Base-by-base conservation (phyloP, 2,888 invertebrate genomes). In the Rapana venosa region DNA sequence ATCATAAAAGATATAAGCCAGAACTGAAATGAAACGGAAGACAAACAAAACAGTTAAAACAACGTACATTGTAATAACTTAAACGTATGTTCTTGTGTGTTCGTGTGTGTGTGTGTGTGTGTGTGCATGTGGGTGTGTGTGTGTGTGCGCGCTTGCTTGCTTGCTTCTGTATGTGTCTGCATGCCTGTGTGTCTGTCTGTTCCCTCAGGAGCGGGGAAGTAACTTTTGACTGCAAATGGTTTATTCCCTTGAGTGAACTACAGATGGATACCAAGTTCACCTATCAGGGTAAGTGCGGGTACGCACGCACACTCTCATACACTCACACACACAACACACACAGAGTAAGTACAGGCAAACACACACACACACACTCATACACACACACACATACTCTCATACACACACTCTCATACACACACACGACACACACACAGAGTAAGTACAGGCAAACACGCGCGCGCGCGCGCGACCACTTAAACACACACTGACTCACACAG, bases 151-250 rank as follows among this genome's bases (percentile, higher is more conserved):
- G 26, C 13, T 2, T 66, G 26, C 13, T 4, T 66, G 66, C 13
- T 1, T 66, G 66, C 13, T 17, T 66, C 17, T 66, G 26, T 66
- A 13, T 66, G 26, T 66, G 66, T 61, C 13, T 66, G 66, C 26
- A 66, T 66, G 66, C 13, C 20, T 66, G 26, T 66, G 6, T 66
- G 26, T 66, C 17, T 66, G 66, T 66, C 8, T 47, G 26, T 66
- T 66, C 84, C 91, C 92, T 77, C 91, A 94, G 94, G 89, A 91
- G 92, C 85, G 90, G 91, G 56, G 94, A 93, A 90, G 92, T 93
- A 83, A 93, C 93, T 22, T 98, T 98, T 96, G 98, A 99, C 96
- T 96, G 98, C 94, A 98, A 99, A 95, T 99, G 99, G 98, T 98
- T 98, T 96, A 98, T 98, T 94, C 98, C 98, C 0, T 97, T 99